phyloP scores from a whole-genome alignment of 2,888 invertebrate genomes.

The Patella caerulea region DNA sequence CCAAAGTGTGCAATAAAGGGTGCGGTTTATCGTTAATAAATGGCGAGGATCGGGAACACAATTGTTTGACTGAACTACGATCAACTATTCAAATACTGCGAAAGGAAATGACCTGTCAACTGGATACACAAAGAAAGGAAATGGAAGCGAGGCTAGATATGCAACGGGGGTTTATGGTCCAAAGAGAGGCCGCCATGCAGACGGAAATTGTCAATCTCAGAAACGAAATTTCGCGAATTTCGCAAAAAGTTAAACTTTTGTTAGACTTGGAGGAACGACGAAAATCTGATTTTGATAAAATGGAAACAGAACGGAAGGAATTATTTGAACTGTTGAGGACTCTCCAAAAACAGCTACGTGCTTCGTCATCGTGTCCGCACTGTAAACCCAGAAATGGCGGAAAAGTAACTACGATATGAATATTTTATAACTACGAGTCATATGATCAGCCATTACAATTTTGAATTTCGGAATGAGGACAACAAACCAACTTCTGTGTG shows the following conservation, averaged over 20 bases:
- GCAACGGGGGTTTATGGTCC: slow-evolving; percentile 63
- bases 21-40: slow-evolving; percentile 52
- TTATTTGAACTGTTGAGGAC: slow-evolving; percentile 46
- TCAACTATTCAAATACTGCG: slow-evolving; percentile 54
- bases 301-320: slow-evolving; percentile 53
- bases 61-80: slow-evolving; percentile 60
- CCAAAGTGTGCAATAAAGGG: slow-evolving; percentile 53
- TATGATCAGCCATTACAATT: too few species aligned
- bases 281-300: slow-evolving; percentile 51
- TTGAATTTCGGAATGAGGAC: too few species aligned
- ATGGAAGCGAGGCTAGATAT: slow-evolving; percentile 61
- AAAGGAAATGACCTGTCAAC: slow-evolving; percentile 56
- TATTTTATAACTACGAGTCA: too few species aligned
- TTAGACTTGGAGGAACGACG: slow-evolving; percentile 52
- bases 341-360: slow-evolving; percentile 18
- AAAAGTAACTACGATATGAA: slow-evolving; percentile 7
- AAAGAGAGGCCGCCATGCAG: slow-evolving; percentile 56
- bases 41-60: slow-evolving; percentile 52
- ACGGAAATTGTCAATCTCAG: slow-evolving; percentile 53
- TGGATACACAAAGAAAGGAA: slow-evolving; percentile 58
- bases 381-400: neutral
- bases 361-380: neutral
- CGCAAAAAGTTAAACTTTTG: slow-evolving; percentile 48
- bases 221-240: slow-evolving; percentile 46
- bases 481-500: too few species aligned